Evolutionary conservation across 2,888 invertebrate species (phyloP), one percentile per base, ranked within the genome.

Genomic region (Coelogynopora nodosa): DNA sequence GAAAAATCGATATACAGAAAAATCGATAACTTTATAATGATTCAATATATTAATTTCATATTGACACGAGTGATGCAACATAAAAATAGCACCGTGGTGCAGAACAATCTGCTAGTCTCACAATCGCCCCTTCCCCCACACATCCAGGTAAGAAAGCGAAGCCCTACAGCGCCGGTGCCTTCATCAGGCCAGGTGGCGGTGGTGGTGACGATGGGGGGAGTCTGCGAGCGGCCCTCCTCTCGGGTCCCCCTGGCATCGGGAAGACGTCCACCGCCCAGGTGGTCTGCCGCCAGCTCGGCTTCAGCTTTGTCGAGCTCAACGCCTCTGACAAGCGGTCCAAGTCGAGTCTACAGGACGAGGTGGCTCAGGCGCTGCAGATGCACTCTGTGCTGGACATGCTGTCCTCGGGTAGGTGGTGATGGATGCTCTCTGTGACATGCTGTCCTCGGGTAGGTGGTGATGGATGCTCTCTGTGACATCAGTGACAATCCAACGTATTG

Each of bases 301-400:
- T 95, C 90, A 96, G 97, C 91, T 93, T 94, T 88, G 95, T 97
- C 18, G 99, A 99, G 92, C 95, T 98, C 90, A 99, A 99, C 93
- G 99, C 99, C 0, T 99, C 98, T 0, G 98, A 98, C 91, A 97
- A 97, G 0, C 93, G 99, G 87, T 97, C 95, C 89, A 98, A 98
- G 92, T 94, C 94, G 30, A 93, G 96, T 82, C 93, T 98, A 81
- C 94, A 96, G 89, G 94, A 95, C 89, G 95, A 96, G 91, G 95
- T 97, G 0, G 93, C 95, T 0, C 95, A 95, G 90, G 92, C 97
- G 80, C 92, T 74, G 2, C 5, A 74, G 74, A 74, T 74, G 74
- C 74, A 74, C 30, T 84, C 84, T 13, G 27, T 85, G 28, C 85
- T 31, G 18, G 67, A 30, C 85, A 84, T 85, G 27, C 85, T 85